Base-by-base conservation (phyloP, 2,888 invertebrate genomes). In the Siphlonurus alternatus region DNA sequence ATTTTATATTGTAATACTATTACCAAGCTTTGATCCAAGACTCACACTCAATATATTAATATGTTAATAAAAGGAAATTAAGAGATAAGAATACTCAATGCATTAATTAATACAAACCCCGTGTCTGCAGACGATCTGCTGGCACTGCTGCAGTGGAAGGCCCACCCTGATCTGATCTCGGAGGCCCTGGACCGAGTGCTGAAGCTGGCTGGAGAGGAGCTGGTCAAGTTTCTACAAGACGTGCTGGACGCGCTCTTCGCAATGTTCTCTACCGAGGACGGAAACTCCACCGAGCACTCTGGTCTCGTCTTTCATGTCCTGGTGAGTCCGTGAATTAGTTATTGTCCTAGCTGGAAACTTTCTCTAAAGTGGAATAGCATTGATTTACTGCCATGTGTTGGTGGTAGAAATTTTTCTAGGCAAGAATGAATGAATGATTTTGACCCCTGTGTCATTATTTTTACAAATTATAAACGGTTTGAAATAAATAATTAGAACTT, bases 171-270 rank as follows among this genome's bases (percentile, higher is more conserved):
- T 69, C 83, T 86, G 70, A 90, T 95, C 63, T 87, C 89, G 71
- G 90, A 92, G 68, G 92, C 93, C 0, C 76, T 96, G 18, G 83
- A 88, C 0, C 82, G 90, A 61, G 89, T 95, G 1, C 75, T 93
- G 66, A 80, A 88, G 3, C 78, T 95, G n/a, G 88, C 87, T 3
- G 83, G 84, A 53, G 93, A 94, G 74, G 96, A 96, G 74, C 79
- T 95, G 54, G 93, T 96, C 18, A 95, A 96, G 78, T 96, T 95
- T 75, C 79, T 97, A 1, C 89, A 95, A 74, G 96, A 96, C 72
- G 93, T 96, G 1, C 77, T 97, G 15, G 96, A 97, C 73, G 91
- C 93, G 0, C 77, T 97, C 1, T 96, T 96, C 74, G 89, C 92
- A 20, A 85, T 97, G 81, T 93, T 96, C 73, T 91, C 92, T 5